Evolutionary conservation across 2,888 invertebrate species (phyloP).

Genomic region (Laspeyria flexula): DNA sequence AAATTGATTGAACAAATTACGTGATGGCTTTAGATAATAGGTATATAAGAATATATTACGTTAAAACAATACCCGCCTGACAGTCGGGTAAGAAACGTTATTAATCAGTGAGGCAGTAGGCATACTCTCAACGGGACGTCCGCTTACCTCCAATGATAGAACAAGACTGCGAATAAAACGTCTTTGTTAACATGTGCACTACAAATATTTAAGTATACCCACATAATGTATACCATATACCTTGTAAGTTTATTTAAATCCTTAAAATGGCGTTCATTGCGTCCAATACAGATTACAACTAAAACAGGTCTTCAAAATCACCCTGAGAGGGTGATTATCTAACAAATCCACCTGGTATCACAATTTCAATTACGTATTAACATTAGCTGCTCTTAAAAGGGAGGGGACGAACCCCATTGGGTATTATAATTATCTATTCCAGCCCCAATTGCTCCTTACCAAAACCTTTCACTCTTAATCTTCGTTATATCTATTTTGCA

Average conservation of each 20-base stretch:
- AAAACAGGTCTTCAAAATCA: conserved; percentile 27
- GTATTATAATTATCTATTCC: conserved; percentile 64
- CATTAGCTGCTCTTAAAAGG: conserved; percentile 50
- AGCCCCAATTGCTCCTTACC: conserved; percentile 54
- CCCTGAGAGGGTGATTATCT: conserved; percentile 55
- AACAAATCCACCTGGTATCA: conserved; percentile 57
- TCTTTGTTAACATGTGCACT: too few species aligned
- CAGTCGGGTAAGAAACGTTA: too few species aligned
- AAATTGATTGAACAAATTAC: too few species aligned
- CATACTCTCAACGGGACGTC: too few species aligned
- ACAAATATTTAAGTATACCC: too few species aligned
- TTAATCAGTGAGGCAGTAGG: too few species aligned
- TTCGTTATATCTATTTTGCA: conserved; percentile 36
- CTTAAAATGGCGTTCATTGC: background rate
- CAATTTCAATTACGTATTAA: conserved; percentile 62
- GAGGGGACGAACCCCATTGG: conserved; percentile 53
- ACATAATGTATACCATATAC: too few species aligned
- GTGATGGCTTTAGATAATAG: too few species aligned
- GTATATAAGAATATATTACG: too few species aligned
- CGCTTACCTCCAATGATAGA: too few species aligned
- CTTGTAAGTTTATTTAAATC: conserved; percentile 3
- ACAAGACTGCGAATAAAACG: too few species aligned
- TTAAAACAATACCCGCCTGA: too few species aligned
- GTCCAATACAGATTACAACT: background rate
- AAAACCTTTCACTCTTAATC: conserved; percentile 44